Base-by-base conservation (phyloP, 2,113 vertebrate genomes). In the Excalfactoria chinensis region DNA sequence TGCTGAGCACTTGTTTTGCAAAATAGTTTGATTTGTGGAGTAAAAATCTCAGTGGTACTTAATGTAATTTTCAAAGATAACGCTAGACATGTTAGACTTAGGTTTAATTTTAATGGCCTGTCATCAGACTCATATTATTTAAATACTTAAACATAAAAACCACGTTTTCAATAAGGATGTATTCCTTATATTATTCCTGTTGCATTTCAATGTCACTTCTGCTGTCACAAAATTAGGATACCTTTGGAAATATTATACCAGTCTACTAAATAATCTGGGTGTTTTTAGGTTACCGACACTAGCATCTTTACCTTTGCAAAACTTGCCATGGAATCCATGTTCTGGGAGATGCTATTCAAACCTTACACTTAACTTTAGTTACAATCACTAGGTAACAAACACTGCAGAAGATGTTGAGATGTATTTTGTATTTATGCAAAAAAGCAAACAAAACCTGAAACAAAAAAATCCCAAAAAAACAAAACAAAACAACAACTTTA, bases 1-100 rank as follows among this genome's bases (percentile, higher is more conserved):
- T 74, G 4, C 46, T 17, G 48, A 95, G 46, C 80, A 90, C 69
- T 18, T 83, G 49, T n/a, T 88, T 89, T 95, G 79, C 69, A 91
- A 77, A 85, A 64, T 71, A 70, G 19, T 43, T 44, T 43, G 69
- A 86, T 68, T 86, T 71, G 51, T 51, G 40, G 46, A 80, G 56
- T 34, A 70, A 70, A 91, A 84, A 37, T 64, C 56, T 73, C 46
- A 80, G 76, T 32, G 25, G 16, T 62, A 59, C 34, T 59, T 59
- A 41, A 30, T 3, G 11, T 68, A 30, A 51, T 68, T 91, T 88
- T 75, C 18, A 81, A 58, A 56, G 15, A n/a, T 51, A 25, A 51
- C 51, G 68, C 32, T 15, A 86, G 49, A 21, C 40, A 88, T 20
- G 34, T 62, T 28, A 70, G 64, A 88, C 58, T 23, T 44, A 80